These are phyloP conservation scores for Scaptodrosophila latifasciaeformis DNA, from an alignment of 2,888 invertebrate genomes.

Conservation along the genomic window DNA sequence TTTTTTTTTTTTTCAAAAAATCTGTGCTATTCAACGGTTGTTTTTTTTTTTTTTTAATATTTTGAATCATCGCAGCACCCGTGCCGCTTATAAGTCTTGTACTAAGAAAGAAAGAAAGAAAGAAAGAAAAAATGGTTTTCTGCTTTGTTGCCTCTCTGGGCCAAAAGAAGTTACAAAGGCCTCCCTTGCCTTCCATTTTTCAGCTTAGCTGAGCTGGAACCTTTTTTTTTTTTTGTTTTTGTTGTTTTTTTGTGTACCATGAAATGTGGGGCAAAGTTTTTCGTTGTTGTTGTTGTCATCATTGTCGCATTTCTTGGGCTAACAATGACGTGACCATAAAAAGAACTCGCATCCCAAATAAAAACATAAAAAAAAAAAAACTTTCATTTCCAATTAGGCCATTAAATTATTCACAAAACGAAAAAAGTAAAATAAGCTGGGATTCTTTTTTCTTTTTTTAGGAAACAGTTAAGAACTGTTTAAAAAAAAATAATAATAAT, in stretches of 20 bases:
- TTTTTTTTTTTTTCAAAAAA: constrained; percentile 15
- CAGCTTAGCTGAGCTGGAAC: too few relatives aligned
- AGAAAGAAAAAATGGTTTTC: background rate
- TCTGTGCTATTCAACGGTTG: constrained; percentile 59
- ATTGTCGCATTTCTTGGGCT: constrained; percentile 5
- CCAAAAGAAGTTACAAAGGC: too few relatives aligned
- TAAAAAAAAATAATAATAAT: too few relatives aligned
- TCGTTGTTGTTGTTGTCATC: constrained; percentile 10
- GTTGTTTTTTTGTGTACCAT: background rate
- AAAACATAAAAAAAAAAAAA: constrained; percentile 12
- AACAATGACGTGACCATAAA: constrained; percentile 24
- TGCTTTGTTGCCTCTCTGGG: background rate
- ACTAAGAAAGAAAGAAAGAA: constrained; percentile 13
- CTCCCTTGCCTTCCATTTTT: too few relatives aligned
- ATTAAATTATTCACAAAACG: constrained; percentile 7
- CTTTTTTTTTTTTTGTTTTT: too few relatives aligned
- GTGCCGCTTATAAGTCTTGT: constrained; percentile 28
- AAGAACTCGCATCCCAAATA: constrained; percentile 11
- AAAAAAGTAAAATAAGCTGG: background rate
- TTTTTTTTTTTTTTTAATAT: constrained; percentile 17
- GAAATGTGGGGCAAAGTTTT: constrained; percentile 28
- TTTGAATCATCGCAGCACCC: constrained; percentile 13
- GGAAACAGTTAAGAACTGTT: too few relatives aligned
- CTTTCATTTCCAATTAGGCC: constrained; percentile 44
- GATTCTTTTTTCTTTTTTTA: too few relatives aligned